phyloP scores from a whole-genome alignment of 2,797 vertebrate species.

The Salarias fasciatus region DNA sequence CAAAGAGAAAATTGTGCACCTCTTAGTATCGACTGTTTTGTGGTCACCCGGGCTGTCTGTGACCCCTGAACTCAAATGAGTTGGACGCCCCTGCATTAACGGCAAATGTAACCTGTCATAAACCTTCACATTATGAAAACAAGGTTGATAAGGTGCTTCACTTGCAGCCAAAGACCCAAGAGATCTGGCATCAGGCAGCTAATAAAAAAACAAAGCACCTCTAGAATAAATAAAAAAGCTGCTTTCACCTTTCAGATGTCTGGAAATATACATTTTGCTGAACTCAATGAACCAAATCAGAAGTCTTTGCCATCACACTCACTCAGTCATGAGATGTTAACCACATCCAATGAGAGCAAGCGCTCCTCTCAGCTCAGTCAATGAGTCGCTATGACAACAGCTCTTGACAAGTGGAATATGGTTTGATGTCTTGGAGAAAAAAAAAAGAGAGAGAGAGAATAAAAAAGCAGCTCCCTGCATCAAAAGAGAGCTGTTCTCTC shows the following conservation, averaged over 20 bases:
- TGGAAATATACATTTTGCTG: too few species aligned
- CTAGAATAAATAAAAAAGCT: background rate
- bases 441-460: slow-evolving; percentile 20
- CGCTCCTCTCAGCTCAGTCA: slow-evolving; percentile 33
- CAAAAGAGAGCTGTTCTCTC: slow-evolving; percentile 13
- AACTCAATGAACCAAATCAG: slow-evolving; percentile 46
- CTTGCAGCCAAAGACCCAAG: slow-evolving; percentile 39
- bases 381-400: slow-evolving; percentile 70
- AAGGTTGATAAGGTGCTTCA: slow-evolving; percentile 57
- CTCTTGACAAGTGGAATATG: slow-evolving; percentile 44
- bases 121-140: slow-evolving; percentile 68
- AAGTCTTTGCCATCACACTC: slow-evolving; percentile 46
- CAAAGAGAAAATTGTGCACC: too few species aligned
- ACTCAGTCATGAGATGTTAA: slow-evolving; percentile 54
- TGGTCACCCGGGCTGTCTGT: too few species aligned
- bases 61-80: too few species aligned
- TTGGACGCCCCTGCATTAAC: too few species aligned
- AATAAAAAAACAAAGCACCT: too few species aligned
- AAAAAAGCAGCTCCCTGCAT: slow-evolving; percentile 21
- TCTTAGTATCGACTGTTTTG: too few species aligned
- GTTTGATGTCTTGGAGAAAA: slow-evolving; percentile 50
- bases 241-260: background rate
- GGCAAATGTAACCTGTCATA: too few species aligned
- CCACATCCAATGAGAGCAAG: slow-evolving; percentile 41
- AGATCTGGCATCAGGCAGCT: background rate